A percentile compares a stretch with the other conserved stretches of the same genome.
Evolutionary conservation across 2,888 invertebrate species (phyloP).

Genomic region (Cheilosia vernalis): DNA sequence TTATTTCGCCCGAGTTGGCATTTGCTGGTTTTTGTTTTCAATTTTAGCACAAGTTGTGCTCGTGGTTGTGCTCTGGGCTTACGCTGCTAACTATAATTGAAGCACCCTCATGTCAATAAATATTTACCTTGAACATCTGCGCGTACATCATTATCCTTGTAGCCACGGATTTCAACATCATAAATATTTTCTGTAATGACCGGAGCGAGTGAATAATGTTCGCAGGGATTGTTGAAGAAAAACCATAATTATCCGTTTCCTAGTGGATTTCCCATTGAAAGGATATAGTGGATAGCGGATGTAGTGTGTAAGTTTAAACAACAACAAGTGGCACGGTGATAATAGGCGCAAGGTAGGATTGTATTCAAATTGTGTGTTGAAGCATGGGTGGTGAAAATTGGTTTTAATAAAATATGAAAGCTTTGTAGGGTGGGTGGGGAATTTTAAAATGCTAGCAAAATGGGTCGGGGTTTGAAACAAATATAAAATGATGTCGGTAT

Average conservation of each 20-base stretch:
- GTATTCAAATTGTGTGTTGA: no score
- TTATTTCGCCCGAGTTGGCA: conserved; percentile 10
- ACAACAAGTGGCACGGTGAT: no score
- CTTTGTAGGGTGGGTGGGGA: no score
- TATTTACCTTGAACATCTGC: conserved; percentile 25
- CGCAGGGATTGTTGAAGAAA: neutral
- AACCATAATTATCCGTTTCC: conserved; percentile 4
- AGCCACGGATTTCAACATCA: neutral
- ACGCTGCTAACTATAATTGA: conserved; percentile 8
- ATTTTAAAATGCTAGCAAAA: no score
- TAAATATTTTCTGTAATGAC: conserved; percentile 15
- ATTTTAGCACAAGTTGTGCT: neutral
- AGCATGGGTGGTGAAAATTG: no score
- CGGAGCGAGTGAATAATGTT: conserved; percentile 17
- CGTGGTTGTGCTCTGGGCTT: neutral
- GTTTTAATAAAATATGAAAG: no score
- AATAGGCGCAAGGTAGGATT: no score
- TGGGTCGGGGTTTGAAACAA: no score
- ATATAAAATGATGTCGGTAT: no score
- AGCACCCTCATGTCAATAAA: conserved; percentile 17
- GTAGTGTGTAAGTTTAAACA: no score
- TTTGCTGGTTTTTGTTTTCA: conserved; percentile 9
- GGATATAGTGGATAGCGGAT: no score
- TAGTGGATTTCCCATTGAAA: neutral
- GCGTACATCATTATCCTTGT: conserved; percentile 1